Conservation (phyloP, 2,888 invertebrate genomes). For the Amiota communis region DNA sequence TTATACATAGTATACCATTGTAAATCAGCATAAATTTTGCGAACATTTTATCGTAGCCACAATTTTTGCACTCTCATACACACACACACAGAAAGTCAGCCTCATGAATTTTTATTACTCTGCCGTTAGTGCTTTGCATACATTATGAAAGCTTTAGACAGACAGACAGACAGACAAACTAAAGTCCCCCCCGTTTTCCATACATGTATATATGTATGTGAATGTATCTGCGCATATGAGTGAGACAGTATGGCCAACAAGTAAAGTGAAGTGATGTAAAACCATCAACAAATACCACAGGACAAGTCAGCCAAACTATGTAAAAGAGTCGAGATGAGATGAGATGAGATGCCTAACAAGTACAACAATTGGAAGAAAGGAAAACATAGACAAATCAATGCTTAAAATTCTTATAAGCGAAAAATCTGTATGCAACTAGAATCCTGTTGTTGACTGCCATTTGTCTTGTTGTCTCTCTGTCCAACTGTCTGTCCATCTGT, state of each 20-base stretch:
- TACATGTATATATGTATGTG: conserved; percentile 7
- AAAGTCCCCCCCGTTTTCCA: conserved; percentile 23
- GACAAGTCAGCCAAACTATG: background rate
- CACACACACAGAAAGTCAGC: conserved; percentile 9
- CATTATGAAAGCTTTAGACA: conserved; percentile 48
- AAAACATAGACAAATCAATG: conserved; percentile 24
- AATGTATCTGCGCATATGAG: conserved; percentile 34
- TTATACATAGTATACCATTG: conserved; percentile 17
- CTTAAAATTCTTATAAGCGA: conserved; percentile 15
- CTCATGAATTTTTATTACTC: conserved; percentile 65
- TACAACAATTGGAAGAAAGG: background rate
- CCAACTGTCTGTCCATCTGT: background rate
- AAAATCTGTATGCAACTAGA: background rate
- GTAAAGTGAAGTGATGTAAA: background rate
- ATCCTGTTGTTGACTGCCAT: background rate
- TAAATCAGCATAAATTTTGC: conserved; percentile 25
- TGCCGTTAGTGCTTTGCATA: conserved; percentile 64
- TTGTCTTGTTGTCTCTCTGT: conserved; percentile 4
- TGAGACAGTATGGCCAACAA: background rate
- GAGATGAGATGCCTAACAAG: no score
- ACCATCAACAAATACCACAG: background rate
- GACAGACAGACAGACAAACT: conserved; percentile 43
- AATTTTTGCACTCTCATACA: conserved; percentile 11
- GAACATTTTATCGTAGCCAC: conserved; percentile 28
- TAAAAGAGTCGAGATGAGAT: background rate